Percentiles rank a stretch among this genome's conserved stretches.
Evolutionary conservation across 2,888 invertebrate genomes (phyloP).

Genomic region (Aquatica leii): DNA sequence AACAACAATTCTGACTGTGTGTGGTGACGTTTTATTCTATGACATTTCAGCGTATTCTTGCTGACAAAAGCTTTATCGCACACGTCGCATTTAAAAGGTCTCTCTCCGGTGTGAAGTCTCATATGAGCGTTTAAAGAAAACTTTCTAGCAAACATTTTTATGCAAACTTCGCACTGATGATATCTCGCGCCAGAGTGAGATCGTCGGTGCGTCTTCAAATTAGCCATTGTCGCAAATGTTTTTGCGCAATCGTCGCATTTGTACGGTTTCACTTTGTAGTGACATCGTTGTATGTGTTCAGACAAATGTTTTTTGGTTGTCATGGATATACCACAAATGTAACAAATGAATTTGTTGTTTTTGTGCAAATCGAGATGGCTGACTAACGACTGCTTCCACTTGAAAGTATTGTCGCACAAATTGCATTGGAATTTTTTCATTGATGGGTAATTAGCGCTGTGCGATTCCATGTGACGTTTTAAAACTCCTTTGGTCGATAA

Average conservation of each 20-base stretch:
- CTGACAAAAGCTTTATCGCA: not conserved
- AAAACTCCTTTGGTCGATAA: not conserved
- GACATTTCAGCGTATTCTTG: not conserved
- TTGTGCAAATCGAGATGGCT: not conserved
- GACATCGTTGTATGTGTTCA: no score
- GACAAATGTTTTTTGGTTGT: no score
- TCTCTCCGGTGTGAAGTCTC: not conserved
- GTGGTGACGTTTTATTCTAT: not conserved
- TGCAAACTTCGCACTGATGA: constrained; percentile 33
- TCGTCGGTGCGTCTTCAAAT: constrained; percentile 40
- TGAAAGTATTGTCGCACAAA: not conserved
- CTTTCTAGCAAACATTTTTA: not conserved
- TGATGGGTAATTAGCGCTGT: not conserved
- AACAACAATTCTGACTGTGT: no score
- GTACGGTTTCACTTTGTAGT: not conserved
- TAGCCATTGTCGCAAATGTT: not conserved
- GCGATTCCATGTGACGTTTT: not conserved
- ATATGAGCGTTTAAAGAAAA: not conserved
- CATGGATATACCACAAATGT: not conserved
- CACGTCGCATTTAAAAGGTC: not conserved
- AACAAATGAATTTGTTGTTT: not conserved
- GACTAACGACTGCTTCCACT: not conserved
- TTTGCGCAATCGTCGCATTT: constrained; percentile 1
- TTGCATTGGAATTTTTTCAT: not conserved
- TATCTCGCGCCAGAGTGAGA: constrained; percentile 42